Evolutionary conservation across 2,113 vertebrate genomes (phyloP).

Genomic region (Ceyx cyanopectus): DNA sequence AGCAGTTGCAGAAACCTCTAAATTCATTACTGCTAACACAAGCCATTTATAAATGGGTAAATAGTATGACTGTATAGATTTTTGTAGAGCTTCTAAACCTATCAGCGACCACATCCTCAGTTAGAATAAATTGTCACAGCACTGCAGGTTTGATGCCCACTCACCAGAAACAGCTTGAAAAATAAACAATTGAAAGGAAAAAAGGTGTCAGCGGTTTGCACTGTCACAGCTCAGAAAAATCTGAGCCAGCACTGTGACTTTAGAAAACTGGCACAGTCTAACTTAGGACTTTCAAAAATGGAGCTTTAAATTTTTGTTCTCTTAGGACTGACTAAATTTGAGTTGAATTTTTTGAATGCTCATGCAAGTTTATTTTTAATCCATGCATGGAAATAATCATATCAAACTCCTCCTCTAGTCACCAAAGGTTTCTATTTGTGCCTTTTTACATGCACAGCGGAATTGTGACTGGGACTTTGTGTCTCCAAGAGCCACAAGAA

Average conservation of each 20-base stretch:
- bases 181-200: constrained; percentile 57
- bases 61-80: constrained; percentile 21
- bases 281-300: constrained; percentile 38
- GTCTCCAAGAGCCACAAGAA: neutral
- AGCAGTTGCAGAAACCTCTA: constrained; percentile 29
- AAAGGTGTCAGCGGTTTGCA: constrained; percentile 40
- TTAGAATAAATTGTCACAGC: constrained; percentile 51
- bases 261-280: constrained; percentile 50
- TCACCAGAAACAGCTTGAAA: constrained; percentile 49
- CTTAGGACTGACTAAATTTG: constrained; percentile 45
- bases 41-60: constrained; percentile 48
- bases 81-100: constrained; percentile 43
- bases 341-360: constrained; percentile 47
- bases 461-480: neutral
- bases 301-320: constrained; percentile 56
- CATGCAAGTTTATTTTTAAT: constrained; percentile 59
- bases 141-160: constrained; percentile 42
- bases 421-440: constrained; percentile 15
- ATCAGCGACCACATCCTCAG: neutral
- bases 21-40: constrained; percentile 58
- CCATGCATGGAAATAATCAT: constrained; percentile 40
- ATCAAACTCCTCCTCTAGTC: neutral
- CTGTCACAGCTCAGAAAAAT: constrained; percentile 45
- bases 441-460: constrained; percentile 1
- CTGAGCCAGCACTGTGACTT: constrained; percentile 54